Evolutionary conservation across 1,140 invertebrate species (phyloP).

Genomic region (Drosophila melanica): DNA sequence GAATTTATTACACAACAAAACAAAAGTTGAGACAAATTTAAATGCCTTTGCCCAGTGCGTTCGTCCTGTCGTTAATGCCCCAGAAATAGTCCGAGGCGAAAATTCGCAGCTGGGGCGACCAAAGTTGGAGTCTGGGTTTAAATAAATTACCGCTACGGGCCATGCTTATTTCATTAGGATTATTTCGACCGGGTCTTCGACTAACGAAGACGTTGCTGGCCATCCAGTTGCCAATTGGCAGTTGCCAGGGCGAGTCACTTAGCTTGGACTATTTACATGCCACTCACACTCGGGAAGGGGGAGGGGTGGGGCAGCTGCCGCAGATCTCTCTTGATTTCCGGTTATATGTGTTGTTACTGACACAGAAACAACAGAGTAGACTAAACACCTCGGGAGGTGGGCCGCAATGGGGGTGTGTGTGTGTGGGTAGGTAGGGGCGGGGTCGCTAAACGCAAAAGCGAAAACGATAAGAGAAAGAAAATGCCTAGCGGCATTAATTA

Average conservation of each 20-base stretch:
- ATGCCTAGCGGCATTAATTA: constrained; percentile 80
- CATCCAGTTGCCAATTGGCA: not conserved
- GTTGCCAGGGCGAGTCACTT: not conserved
- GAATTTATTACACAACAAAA: constrained; percentile 80
- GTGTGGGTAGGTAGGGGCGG: not conserved
- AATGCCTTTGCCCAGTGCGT: constrained; percentile 52
- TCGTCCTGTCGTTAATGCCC: too few species aligned
- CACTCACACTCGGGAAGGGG: constrained; percentile 6
- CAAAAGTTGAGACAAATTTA: constrained; percentile 79
- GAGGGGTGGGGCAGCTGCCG: too few species aligned
- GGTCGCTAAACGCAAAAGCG: constrained; percentile 40
- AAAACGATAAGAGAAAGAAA: constrained; percentile 72
- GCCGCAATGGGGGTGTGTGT: too few species aligned
- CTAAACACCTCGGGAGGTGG: not conserved
- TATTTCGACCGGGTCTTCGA: constrained; percentile 65
- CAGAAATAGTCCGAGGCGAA: constrained; percentile 24
- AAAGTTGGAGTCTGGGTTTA: constrained; percentile 48
- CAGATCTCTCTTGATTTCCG: constrained; percentile 65
- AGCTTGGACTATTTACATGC: constrained; percentile 8
- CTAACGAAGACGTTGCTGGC: constrained; percentile 6
- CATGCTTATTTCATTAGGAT: constrained; percentile 82
- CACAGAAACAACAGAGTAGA: constrained; percentile 18
- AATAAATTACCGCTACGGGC: constrained; percentile 80
- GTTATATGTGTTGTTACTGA: constrained; percentile 50
- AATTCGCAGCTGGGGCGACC: constrained; percentile 16